These are phyloP conservation scores for Chrysolina haemoptera DNA, from an alignment of 2,888 invertebrate species.

Conservation along the genomic window DNA sequence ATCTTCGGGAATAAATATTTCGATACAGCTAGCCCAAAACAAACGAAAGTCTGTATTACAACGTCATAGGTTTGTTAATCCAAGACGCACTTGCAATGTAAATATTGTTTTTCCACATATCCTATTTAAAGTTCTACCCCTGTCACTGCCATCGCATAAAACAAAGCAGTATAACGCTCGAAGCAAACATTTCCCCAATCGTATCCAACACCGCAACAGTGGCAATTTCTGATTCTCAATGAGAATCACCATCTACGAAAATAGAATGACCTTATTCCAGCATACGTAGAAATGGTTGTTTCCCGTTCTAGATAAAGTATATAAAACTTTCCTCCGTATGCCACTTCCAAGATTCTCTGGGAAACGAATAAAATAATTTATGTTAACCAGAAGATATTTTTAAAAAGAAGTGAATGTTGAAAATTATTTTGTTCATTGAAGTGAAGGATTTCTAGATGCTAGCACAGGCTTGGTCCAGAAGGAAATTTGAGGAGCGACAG, in stretches of 20 bases:
- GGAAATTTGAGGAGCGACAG: too few species aligned
- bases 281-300: conserved; percentile 30
- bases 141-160: not conserved
- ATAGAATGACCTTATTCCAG: conserved; percentile 47
- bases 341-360: conserved; percentile 5
- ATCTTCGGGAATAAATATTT: too few species aligned
- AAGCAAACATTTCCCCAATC: conserved; percentile 22
- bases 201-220: conserved; percentile 33
- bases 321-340: conserved; percentile 19
- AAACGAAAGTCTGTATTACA: too few species aligned
- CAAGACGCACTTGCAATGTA: too few species aligned
- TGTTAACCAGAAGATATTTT: not conserved
- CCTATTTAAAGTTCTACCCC: not conserved
- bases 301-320: conserved; percentile 14
- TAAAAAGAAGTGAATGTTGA: too few species aligned
- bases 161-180: not conserved
- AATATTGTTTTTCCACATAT: too few species aligned
- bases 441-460: too few species aligned
- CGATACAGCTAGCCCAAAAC: too few species aligned
- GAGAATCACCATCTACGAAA: conserved; percentile 51
- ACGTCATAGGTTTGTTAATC: too few species aligned
- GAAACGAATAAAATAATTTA: conserved; percentile 16
- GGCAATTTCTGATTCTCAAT: conserved; percentile 46
- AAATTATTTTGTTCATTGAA: too few species aligned
- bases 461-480: too few species aligned